These are phyloP conservation scores for Zaprionus vittiger DNA, from an alignment of 1,140 invertebrate genomes.

Conservation along the genomic window DNA sequence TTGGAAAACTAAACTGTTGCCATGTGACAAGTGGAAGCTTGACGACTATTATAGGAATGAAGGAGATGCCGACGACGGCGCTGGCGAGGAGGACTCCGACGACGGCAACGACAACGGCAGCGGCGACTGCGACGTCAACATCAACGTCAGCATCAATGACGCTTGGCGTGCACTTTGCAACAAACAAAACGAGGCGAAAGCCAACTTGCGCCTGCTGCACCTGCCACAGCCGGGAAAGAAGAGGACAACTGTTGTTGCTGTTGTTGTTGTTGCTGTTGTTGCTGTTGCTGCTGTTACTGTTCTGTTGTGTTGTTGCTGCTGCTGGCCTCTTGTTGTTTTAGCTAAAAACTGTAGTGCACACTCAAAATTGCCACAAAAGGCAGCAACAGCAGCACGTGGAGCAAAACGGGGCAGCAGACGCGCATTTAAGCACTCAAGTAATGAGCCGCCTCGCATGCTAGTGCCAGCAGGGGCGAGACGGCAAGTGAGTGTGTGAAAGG, in stretches of 20 bases:
- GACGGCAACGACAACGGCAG: constrained; percentile 5
- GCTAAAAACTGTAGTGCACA: constrained; percentile 75
- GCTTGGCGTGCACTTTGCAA: constrained; percentile 70
- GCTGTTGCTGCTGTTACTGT: neutral
- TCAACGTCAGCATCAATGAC: constrained; percentile 78
- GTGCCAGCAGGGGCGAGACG: neutral
- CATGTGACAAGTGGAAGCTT: constrained; percentile 81
- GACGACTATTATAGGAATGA: constrained; percentile 61
- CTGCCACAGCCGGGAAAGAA: constrained; percentile 30
- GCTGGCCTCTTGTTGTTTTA: constrained; percentile 71
- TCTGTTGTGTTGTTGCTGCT: constrained; percentile 26
- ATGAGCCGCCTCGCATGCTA: constrained; percentile 56
- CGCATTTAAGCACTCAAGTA: constrained; percentile 76
- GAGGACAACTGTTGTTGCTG: constrained; percentile 34
- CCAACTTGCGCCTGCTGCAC: constrained; percentile 45
- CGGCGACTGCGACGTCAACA: constrained; percentile 26
- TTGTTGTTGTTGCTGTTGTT: neutral
- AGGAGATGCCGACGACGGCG: constrained; percentile 39
- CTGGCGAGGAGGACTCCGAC: constrained; percentile 6
- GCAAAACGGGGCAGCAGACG: constrained; percentile 14
- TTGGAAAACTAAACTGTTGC: constrained; percentile 81
- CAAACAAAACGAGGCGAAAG: constrained; percentile 66
- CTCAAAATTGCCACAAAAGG: constrained; percentile 77
- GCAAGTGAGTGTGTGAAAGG: neutral
- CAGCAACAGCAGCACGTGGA: constrained; percentile 10